Evolutionary conservation across 2,797 vertebrate species (phyloP), one percentile per base, ranked within the genome.

Genomic region (Notamacropus eugenii): DNA sequence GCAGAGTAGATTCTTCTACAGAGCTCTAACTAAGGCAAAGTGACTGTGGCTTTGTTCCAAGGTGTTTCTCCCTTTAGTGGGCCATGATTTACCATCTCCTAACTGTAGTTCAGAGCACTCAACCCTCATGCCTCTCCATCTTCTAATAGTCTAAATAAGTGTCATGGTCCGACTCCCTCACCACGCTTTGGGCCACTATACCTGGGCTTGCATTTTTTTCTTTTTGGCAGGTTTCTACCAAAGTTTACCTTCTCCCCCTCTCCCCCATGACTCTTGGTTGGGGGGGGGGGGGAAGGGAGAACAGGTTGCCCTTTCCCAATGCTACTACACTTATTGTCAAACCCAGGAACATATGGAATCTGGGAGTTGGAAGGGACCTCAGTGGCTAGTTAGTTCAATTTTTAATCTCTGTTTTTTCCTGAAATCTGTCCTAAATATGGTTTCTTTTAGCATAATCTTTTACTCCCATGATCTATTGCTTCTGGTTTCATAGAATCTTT

Each of bases 271-370:
- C n/a, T 19, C 34, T 19, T 22, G 16, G 34, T 74, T 1, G 4
- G 31, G 9, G 59, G 1, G 29, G 22, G 9, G 24, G 12, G 0
- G 59, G 12, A 1, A 5, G 13, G 13, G 5, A 22, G 14, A 22
- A 62, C 34, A 34, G 10, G 3, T 62, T 62, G 59, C 3, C 11
- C 59, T 3, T 62, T 58, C 10, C 57, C 8, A 29, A 28, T 10
- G 57, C 9, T 34, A 34, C 59, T 34, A 62, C 11, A 31, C 27
- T 13, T 31, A 62, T 31, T 62, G 34, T 74, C 13, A 74, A 74
- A 74, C 16, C 27, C 24, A 57, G 24, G 56, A 28, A 57, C 5
- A 57, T 57, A 28, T 57, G 27, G 56, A 57, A 57, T 57, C 27
- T 57, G 6, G 27, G 5, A 28, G 24, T 57, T 57, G 56, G 56